These are phyloP conservation scores for Pachyrhynchus sulphureomaculatus DNA, from an alignment of 1,140 invertebrate genomes.

Conservation along the genomic window DNA sequence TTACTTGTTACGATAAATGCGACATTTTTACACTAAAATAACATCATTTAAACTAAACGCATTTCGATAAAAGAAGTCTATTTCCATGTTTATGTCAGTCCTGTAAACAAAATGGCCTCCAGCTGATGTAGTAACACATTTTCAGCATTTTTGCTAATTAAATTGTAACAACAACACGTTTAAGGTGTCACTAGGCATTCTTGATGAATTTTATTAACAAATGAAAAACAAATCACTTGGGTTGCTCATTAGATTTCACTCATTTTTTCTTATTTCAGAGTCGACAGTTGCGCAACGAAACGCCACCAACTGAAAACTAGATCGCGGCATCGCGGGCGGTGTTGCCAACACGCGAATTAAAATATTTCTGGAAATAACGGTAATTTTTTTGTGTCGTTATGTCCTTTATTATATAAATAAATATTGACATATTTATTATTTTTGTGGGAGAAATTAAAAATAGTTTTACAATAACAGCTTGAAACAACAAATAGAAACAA, in stretches of 20 bases:
- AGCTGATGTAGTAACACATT: conserved; percentile 44
- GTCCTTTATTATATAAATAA: too few relatives aligned
- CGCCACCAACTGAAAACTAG: conserved; percentile 28
- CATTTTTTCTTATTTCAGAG: conserved; percentile 18
- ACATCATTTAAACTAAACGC: conserved; percentile 26
- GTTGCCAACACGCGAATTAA: not conserved
- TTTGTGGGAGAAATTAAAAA: too few relatives aligned
- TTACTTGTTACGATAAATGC: conserved; percentile 25
- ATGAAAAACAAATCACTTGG: not conserved
- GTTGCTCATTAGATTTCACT: conserved; percentile 14
- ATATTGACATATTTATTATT: too few relatives aligned
- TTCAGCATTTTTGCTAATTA: conserved; percentile 15
- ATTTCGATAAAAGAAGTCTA: conserved; percentile 39
- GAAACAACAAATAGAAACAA: too few relatives aligned
- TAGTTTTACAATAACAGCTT: too few relatives aligned
- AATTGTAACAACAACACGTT: not conserved
- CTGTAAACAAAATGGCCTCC: conserved; percentile 47
- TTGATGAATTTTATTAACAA: not conserved
- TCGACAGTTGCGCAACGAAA: conserved; percentile 32
- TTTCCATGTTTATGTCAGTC: conserved; percentile 47
- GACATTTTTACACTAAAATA: conserved; percentile 31
- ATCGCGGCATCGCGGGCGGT: not conserved
- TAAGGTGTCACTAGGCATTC: not conserved
- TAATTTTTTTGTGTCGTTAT: not conserved
- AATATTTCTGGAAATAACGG: not conserved